Base-by-base conservation (phyloP, 2,888 invertebrate genomes). In the Callyntrura guangdongensis region DNA sequence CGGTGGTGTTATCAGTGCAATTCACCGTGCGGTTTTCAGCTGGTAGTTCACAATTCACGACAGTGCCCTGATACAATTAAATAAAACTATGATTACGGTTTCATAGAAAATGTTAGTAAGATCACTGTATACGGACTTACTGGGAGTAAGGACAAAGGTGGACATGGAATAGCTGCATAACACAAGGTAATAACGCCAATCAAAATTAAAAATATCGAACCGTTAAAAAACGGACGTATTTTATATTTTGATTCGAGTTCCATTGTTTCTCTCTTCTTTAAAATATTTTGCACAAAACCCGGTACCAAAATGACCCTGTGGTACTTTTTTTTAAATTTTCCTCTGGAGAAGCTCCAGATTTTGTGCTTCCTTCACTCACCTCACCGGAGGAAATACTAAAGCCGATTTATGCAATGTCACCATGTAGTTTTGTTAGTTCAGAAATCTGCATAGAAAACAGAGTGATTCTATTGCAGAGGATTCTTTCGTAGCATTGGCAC, bases 41-140 rank as follows among this genome's bases (percentile, higher is more conserved):
- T 0, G 91, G 82, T 12, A 87, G 6, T 12, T 90, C 85, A 47
- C 92, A 92, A 22, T 79, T 61, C n/a, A 92, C 77, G 6, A 90
- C 89, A 12, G 89, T 79, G 14, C 91, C 92, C 92, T 92, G 85
- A 74, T 53, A 53, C 53, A 53, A 5, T 14, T 53, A 11, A 53
- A 11, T 53, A 53, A n/a, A 53, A 53, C 53, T 2, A 53, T n/a
- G n/a, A 53, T 14, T 53, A 53, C n/a, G 5, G 2, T 6, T 36
- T 36, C 53, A n/a, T 53, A 5, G 53, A 53, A 53, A 53, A n/a
- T 14, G 53, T 14, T 1, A 53, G 17, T 86, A 27, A 27, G 5
- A n/a, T 85, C 27, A n/a, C n/a, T 22, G 0, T 6, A 61, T 8
- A 56, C n/a, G n/a, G n/a, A n/a, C 88, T 81, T 82, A 91, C 91